phyloP scores from a whole-genome alignment of 2,113 vertebrate species.

The Symphodus melops region DNA sequence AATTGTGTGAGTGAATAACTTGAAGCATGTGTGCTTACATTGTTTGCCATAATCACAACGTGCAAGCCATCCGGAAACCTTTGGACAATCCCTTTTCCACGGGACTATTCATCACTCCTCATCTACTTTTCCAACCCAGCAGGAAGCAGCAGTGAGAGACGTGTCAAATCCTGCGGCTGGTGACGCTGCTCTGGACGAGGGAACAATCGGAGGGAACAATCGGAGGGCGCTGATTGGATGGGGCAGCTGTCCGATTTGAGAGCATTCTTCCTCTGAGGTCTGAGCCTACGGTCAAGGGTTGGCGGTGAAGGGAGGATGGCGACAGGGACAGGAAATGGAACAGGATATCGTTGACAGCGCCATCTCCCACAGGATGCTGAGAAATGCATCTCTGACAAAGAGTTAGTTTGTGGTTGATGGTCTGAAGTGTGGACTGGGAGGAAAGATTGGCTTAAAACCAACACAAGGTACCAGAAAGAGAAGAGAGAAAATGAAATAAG shows the following conservation, averaged over 20 bases:
- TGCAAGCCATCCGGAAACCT: constrained; percentile 55
- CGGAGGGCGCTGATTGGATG: constrained; percentile 42
- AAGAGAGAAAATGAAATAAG: background rate
- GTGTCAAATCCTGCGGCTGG: constrained; percentile 64
- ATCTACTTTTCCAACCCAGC: constrained; percentile 62
- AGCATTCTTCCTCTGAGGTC: constrained; percentile 49
- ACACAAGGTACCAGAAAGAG: background rate
- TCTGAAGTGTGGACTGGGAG: constrained; percentile 26
- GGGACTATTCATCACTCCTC: constrained; percentile 55
- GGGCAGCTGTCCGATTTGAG: constrained; percentile 40
- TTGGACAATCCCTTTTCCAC: constrained; percentile 56
- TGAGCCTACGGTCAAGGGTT: constrained; percentile 27
- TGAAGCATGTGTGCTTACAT: constrained; percentile 29
- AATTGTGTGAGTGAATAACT: constrained; percentile 49
- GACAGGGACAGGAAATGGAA: constrained; percentile 55
- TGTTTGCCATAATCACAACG: constrained; percentile 70
- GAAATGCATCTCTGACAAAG: constrained; percentile 50
- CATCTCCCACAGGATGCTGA: constrained; percentile 73
- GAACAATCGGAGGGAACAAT: constrained; percentile 49
- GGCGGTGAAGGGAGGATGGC: constrained; percentile 30
- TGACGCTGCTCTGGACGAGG: constrained; percentile 34
- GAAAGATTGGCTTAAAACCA: constrained; percentile 12
- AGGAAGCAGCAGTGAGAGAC: constrained; percentile 68
- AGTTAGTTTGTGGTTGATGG: constrained; percentile 17
- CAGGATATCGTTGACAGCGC: constrained; percentile 67